Evolutionary conservation across 2,797 vertebrate genomes (phyloP), one percentile per base, ranked within the genome.

Genomic region (Myotis pilosus): DNA sequence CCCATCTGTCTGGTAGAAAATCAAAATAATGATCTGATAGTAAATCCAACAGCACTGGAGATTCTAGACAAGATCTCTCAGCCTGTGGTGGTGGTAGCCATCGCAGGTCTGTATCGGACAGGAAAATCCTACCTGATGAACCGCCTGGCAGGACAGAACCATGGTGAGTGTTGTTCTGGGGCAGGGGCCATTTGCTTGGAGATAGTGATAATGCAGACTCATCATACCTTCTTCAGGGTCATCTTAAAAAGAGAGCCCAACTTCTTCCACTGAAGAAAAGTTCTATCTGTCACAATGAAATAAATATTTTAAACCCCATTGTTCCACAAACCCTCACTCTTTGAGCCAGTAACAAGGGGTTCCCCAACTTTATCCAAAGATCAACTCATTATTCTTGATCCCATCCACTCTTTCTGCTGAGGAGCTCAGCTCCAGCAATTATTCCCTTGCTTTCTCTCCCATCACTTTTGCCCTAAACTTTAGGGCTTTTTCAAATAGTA

Each of bases 381-480:
- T 22, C 36, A 1, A 10, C 3, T 1, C 7, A 2, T 2, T 33
- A 0, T 20, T 82, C 23, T 41, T 41, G 41, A 5, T 2, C 68
- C 88, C 68, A 72, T 41, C 8, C 41, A 41, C 41, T 41, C 7
- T 41, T 41, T 41, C 7, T 41, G 41, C 7, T 41, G 41, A 8
- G 41, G 41, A 41, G 41, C 41, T 41, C 1, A 2, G 19, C 8
- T 76, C 25, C 23, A 22, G 8, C 28, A 74, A 33, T 36, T 22
- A 23, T 7, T 41, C 3, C 7, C 11, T 41, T 68, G 51, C 13
- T 53, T 90, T 38, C 20, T 66, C 47, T 15, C 72, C 19, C 12
- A 66, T 30, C 6, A 33, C 0, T 33, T 89, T 74, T 69, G 15
- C 11, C 3, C 15, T 60, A 71, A 85, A 33, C 25, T n/a, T 41